Base-by-base conservation (phyloP, 2,888 invertebrate species). In the Epicampocera succincta region DNA sequence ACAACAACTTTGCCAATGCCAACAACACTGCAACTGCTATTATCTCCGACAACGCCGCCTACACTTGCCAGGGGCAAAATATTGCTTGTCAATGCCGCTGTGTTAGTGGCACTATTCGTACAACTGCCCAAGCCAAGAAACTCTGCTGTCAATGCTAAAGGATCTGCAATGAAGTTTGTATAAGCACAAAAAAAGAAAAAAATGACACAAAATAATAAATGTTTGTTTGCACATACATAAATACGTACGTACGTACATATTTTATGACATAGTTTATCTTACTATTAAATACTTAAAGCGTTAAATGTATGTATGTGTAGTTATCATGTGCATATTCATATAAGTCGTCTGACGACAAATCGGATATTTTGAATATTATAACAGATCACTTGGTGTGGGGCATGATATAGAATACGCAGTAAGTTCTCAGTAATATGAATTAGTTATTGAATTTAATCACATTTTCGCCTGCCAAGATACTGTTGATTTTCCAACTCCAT, bases 141-240 rank as follows among this genome's bases (percentile, higher is more conserved):
- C 85, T 90, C 89, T 79, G 87, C 89, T 76, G 87, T 87, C 83
- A 90, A 85, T 80, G 88, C 87, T 85, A 90, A 87, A 85, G 89
- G 87, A 86, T 90, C 89, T 87, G 86, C 66, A 86, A 85, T 38
- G 60, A 58, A 25, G 12, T 65, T 65, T 73, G n/a, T 19, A 2
- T 21, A 58, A 76, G 33, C 68, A 63, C n/a, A n/a, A n/a, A n/a
- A n/a, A n/a, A n/a, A n/a, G n/a, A n/a, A n/a, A n/a, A 63, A 19
- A 63, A 74, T 63, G 69, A 4, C 19, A 38, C 12, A 46, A 1
- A 13, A 42, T 8, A 52, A 52, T 33, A 38, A 11, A 44, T 38
- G 13, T 1, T 33, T n/a, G 5, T 63, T 17, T 61, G 11, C 15
- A 42, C 6, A 25, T 11, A 3, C 9, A 44, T 42, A 5, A n/a